Evolutionary conservation across 2,113 vertebrate genomes (phyloP).

Genomic region (Prionailurus viverrinus): DNA sequence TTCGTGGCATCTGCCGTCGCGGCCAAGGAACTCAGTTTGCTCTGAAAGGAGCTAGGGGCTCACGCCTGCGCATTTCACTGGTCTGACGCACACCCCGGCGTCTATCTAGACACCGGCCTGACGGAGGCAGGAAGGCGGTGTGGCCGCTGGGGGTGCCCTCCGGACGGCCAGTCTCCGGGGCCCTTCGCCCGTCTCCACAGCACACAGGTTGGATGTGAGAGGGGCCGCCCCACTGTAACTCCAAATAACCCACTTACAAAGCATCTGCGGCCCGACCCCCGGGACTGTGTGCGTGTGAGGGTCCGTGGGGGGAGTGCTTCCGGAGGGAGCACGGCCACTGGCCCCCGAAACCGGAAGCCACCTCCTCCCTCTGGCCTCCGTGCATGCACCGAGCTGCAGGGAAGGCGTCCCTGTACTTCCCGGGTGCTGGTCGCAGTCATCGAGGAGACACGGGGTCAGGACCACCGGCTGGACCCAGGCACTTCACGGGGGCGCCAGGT

Average conservation of each 20-base stretch:
- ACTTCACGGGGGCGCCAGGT: rapidly evolving
- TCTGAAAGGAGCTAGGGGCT: too few species aligned
- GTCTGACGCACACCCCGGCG: rapidly evolving
- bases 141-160: not conserved
- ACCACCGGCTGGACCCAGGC: not conserved
- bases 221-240: rapidly evolving
- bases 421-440: rapidly evolving
- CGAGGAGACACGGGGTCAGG: too few species aligned
- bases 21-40: rapidly evolving
- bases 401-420: not conserved
- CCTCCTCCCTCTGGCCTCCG: not conserved
- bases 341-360: not conserved
- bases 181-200: rapidly evolving
- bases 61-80: rapidly evolving
- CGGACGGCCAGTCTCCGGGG: too few species aligned
- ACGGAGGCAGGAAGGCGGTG: rapidly evolving
- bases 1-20: rapidly evolving
- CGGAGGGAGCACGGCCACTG: too few species aligned
- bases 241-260: rapidly evolving
- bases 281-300: rapidly evolving
- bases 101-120: not conserved
- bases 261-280: rapidly evolving
- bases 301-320: not conserved
- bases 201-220: rapidly evolving
- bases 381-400: not conserved